These are phyloP conservation scores for Choreutis nemorana DNA, from an alignment of 2,888 invertebrate genomes.

Conservation along the genomic window DNA sequence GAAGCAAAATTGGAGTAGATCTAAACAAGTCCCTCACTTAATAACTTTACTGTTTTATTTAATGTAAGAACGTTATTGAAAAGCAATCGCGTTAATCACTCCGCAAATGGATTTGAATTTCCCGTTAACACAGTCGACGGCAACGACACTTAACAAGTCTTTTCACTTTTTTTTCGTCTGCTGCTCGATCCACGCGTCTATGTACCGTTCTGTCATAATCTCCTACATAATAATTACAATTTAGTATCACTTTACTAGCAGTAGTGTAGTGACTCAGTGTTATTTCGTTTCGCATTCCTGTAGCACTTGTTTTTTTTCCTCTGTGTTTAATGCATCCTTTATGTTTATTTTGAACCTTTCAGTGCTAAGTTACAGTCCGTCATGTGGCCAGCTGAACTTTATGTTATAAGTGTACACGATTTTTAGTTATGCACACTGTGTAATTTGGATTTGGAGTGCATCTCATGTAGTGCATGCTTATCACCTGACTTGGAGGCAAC, in stretches of 20 bases:
- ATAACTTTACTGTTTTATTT: no score
- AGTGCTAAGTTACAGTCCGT: slow-evolving; percentile 55
- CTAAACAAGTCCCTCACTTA: no score
- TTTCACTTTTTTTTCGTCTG: slow-evolving; percentile 62
- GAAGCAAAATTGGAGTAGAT: no score
- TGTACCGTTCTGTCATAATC: slow-evolving; percentile 30
- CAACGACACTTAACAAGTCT: slow-evolving; percentile 27
- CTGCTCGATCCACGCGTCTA: slow-evolving; percentile 44
- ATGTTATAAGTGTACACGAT: slow-evolving; percentile 48
- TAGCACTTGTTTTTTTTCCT: slow-evolving; percentile 25
- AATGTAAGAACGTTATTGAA: no score
- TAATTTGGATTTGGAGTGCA: slow-evolving; percentile 47
- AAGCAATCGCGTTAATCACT: no score
- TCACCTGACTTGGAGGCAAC: slow-evolving; percentile 41
- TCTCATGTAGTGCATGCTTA: slow-evolving; percentile 57
- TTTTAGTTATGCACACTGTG: slow-evolving; percentile 55
- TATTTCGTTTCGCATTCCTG: slow-evolving; percentile 15
- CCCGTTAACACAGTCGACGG: slow-evolving; percentile 35
- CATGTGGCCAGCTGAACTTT: slow-evolving; percentile 49
- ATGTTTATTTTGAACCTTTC: slow-evolving; percentile 51
- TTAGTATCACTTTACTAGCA: slow-evolving; percentile 25
- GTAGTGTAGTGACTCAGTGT: slow-evolving; percentile 22
- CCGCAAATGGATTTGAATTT: slow-evolving; percentile 38
- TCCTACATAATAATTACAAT: slow-evolving; percentile 29
- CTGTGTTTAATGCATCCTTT: slow-evolving; percentile 46